These are phyloP conservation scores for Polyergus mexicanus DNA, from an alignment of 1,140 invertebrate genomes.

Conservation along the genomic window DNA sequence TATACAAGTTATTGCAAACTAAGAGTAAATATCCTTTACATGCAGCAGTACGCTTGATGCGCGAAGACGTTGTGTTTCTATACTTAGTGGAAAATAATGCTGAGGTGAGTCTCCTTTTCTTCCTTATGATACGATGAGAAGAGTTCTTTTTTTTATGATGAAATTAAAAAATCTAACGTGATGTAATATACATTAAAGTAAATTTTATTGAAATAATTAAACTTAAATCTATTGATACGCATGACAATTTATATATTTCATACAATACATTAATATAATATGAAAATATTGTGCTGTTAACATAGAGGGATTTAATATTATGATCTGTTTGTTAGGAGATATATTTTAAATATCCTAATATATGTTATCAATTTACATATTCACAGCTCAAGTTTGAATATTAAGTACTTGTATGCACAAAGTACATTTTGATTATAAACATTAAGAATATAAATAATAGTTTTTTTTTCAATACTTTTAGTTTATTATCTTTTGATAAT, in stretches of 20 bases:
- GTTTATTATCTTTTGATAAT: background rate
- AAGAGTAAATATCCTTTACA: conserved; percentile 96
- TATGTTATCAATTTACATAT: conserved; percentile 12
- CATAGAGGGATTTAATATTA: conserved; percentile 6
- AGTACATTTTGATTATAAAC: background rate
- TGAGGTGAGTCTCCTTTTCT: conserved; percentile 89
- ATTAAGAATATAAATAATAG: conserved; percentile 5
- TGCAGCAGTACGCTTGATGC: conserved; percentile 93
- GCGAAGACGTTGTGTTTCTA: conserved; percentile 98
- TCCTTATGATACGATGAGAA: background rate
- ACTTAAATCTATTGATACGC: conserved; percentile 2
- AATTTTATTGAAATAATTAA: conserved; percentile 9
- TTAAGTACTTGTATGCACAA: conserved; percentile 36
- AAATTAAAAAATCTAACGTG: background rate
- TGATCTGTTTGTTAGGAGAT: conserved; percentile 3
- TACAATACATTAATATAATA: conserved; percentile 4
- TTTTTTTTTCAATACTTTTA: background rate
- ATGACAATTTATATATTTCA: conserved; percentile 11
- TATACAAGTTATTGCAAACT: conserved; percentile 96
- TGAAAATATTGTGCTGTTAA: conserved; percentile 20
- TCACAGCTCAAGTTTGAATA: conserved; percentile 36
- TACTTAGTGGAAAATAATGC: conserved; percentile 96
- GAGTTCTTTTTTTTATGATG: conserved; percentile 8
- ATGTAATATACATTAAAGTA: background rate
- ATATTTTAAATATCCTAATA: conserved; percentile 37